Percentiles rank a stretch among this genome's conserved stretches.
Evolutionary conservation across 1,140 invertebrate genomes (phyloP).

Genomic region (Eriocheir sinensis): DNA sequence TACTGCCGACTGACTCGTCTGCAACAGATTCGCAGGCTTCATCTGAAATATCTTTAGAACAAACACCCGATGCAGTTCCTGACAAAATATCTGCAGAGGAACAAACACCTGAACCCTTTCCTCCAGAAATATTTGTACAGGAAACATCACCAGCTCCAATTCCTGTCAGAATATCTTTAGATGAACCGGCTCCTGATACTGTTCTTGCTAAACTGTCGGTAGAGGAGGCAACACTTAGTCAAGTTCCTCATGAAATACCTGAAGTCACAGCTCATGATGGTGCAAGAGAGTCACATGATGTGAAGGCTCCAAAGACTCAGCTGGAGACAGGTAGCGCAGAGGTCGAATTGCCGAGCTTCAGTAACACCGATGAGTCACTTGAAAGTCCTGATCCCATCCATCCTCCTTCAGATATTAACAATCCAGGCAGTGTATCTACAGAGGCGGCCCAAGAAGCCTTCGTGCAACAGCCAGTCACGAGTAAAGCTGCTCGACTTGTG

Average conservation of each 20-base stretch:
- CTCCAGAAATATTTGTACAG: background rate
- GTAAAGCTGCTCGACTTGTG: background rate
- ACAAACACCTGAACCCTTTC: background rate
- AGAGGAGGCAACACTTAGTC: background rate
- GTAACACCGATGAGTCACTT: background rate
- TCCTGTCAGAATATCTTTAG: background rate
- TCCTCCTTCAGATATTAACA: background rate
- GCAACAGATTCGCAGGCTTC: background rate
- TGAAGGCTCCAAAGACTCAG: background rate
- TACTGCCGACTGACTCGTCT: background rate
- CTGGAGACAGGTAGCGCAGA: background rate
- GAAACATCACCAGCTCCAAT: background rate
- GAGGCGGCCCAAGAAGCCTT: background rate
- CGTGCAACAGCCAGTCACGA: background rate
- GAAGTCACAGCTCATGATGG: background rate
- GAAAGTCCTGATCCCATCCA: background rate
- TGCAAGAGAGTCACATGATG: background rate
- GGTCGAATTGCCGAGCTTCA: background rate
- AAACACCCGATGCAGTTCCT: background rate
- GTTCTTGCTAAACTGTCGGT: background rate
- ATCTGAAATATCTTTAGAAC: background rate
- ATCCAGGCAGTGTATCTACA: background rate
- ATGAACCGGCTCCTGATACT: background rate
- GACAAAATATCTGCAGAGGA: background rate
- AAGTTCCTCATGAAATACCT: background rate